These are phyloP conservation scores for Zaprionus capensis DNA, from an alignment of 1,140 invertebrate genomes.

Conservation along the genomic window DNA sequence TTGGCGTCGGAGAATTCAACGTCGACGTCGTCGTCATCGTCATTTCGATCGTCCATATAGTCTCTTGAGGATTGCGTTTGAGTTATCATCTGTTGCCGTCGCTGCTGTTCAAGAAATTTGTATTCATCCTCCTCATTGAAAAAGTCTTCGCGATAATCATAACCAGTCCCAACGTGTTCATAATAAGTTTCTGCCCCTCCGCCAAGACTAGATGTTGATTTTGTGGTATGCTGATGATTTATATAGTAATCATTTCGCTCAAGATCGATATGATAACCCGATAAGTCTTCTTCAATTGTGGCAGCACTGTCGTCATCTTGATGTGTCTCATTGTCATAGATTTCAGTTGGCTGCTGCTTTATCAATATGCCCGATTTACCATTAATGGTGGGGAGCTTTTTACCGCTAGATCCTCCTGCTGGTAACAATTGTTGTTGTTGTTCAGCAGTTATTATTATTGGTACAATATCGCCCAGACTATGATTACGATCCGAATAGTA, in stretches of 20 bases:
- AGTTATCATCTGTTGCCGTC: conserved; percentile 60
- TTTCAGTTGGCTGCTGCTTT: conserved; percentile 80
- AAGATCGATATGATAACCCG: conserved; percentile 72
- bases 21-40: conserved; percentile 46
- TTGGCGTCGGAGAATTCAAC: conserved; percentile 70
- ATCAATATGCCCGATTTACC: conserved; percentile 73
- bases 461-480: conserved; percentile 9
- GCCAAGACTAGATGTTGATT: conserved; percentile 67
- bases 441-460: conserved; percentile 7
- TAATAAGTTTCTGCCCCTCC: conserved; percentile 78
- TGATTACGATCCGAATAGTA: conserved; percentile 65
- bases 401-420: conserved; percentile 63
- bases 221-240: conserved; percentile 76
- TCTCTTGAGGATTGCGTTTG: conserved; percentile 65
- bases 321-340: conserved; percentile 69
- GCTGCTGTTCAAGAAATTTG: conserved; percentile 80
- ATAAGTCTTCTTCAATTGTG: conserved; percentile 42
- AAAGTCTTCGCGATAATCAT: conserved; percentile 84
- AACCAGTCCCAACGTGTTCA: conserved; percentile 70
- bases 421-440: conserved; percentile 45
- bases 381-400: conserved; percentile 83
- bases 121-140: conserved; percentile 84
- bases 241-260: conserved; percentile 77
- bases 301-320: conserved; percentile 29
- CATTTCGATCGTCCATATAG: conserved; percentile 50